phyloP scores from a whole-genome alignment of 2,888 invertebrate species.

The Rosalia funebris region DNA sequence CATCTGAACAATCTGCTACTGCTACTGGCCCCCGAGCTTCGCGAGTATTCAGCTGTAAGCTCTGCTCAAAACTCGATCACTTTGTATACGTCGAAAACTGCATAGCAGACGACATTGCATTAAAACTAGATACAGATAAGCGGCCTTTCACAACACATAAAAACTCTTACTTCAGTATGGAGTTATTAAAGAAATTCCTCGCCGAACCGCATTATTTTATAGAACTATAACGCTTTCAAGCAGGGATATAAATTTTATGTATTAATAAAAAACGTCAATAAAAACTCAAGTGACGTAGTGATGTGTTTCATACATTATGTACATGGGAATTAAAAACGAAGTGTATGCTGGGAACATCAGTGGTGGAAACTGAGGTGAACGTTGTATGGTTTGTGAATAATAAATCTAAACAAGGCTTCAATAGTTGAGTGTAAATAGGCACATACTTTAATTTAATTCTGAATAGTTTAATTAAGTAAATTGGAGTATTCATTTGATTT shows the following conservation, averaged over 20 bases:
- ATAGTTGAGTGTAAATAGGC: too few relatives aligned
- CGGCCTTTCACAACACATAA: conserved; percentile 40
- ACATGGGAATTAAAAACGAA: too few relatives aligned
- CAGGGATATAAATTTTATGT: conserved; percentile 27
- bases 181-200: conserved; percentile 43
- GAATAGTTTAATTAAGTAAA: too few relatives aligned
- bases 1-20: conserved; percentile 57
- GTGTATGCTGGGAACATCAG: too few relatives aligned
- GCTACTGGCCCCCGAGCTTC: conserved; percentile 53
- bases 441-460: too few relatives aligned
- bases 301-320: too few relatives aligned
- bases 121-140: conserved; percentile 57
- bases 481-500: too few relatives aligned
- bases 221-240: conserved; percentile 33
- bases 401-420: too few relatives aligned
- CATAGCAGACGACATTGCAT: conserved; percentile 57
- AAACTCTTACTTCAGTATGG: conserved; percentile 40
- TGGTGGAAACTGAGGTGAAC: too few relatives aligned
- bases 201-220: conserved; percentile 32
- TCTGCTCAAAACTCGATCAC: conserved; percentile 49
- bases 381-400: too few relatives aligned
- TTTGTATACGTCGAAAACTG: conserved; percentile 58
- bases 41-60: conserved; percentile 48
- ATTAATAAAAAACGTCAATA: not conserved
- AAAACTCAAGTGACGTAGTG: too few relatives aligned